A percentile compares a stretch with the other conserved stretches of the same genome.
Evolutionary conservation across 1,140 invertebrate genomes (phyloP).

Genomic region (Laodelphax striatellus): DNA sequence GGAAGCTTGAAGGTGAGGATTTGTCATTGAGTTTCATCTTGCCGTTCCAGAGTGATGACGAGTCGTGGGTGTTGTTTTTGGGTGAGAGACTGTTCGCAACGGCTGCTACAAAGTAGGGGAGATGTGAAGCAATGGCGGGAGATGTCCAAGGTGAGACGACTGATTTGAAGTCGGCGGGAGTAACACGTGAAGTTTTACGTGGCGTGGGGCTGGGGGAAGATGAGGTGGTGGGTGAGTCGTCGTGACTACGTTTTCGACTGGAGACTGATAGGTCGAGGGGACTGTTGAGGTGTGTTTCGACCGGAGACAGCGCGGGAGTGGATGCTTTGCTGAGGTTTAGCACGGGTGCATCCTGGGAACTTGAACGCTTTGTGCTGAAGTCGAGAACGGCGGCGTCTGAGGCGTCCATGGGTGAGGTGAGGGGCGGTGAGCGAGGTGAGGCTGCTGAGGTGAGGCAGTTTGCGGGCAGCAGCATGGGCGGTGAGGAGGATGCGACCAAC

Average conservation of each 20-base stretch:
- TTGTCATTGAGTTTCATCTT: constrained; percentile 52
- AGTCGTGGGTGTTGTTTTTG: constrained; percentile 40
- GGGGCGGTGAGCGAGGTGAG: constrained; percentile 30
- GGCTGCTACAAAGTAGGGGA: constrained; percentile 71
- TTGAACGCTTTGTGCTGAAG: constrained; percentile 54
- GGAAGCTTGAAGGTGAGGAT: constrained; percentile 11
- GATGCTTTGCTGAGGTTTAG: constrained; percentile 49
- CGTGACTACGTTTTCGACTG: constrained; percentile 54
- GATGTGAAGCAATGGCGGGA: constrained; percentile 57
- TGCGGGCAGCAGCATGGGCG: constrained; percentile 36
- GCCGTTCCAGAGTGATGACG: constrained; percentile 56
- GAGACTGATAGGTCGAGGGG: constrained; percentile 69
- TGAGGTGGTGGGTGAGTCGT: constrained; percentile 47
- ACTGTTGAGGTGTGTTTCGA: constrained; percentile 45
- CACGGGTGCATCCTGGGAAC: constrained; percentile 36
- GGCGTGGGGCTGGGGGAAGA: constrained; percentile 25
- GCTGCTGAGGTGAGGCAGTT: constrained; percentile 30
- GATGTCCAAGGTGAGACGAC: constrained; percentile 62
- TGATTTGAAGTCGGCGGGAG: constrained; percentile 45
- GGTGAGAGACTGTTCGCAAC: constrained; percentile 58
- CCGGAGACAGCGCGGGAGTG: constrained; percentile 29
- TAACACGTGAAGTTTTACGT: constrained; percentile 23
- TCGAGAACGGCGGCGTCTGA: constrained; percentile 52
- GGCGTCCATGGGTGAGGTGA: constrained; percentile 34
- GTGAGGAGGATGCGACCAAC: constrained; percentile 45